Base-by-base conservation (phyloP, 2,113 vertebrate genomes). In the Limanda limanda region DNA sequence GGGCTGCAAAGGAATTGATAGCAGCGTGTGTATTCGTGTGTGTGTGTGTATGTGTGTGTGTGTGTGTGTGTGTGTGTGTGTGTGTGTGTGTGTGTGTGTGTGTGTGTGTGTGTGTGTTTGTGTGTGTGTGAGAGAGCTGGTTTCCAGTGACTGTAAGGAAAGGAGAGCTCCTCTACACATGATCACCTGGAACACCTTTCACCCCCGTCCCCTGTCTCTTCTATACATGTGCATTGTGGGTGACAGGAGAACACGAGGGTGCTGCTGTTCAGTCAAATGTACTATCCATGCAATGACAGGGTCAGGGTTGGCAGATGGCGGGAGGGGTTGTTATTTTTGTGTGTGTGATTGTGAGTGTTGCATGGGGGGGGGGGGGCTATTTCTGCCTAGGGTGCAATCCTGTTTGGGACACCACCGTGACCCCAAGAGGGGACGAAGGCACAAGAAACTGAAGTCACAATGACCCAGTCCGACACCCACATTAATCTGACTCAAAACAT, bases 131-230 rank as follows among this genome's bases (percentile, higher is more conserved):
- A 78, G 70, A 37, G 74, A 74, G 79, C 78, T 48, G 89, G 89
- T 92, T 89, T 93, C 86, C 81, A 76, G 81, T 92, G 86, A 83
- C 91, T 68, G 37, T 86, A 86, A 89, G 78, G 62, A 85, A 82
- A 90, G 86, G 61, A 86, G 88, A 81, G 76, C 81, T 88, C 63
- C 57, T 42, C 71, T 74, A 74, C 80, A 88, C 84, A 83, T 79
- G 81, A 86, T 93, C 88, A 89, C 90, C 92, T 92, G 89, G 89
- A 88, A 89, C 91, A 90, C 89, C 81, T 87, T 90, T 86, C 85
- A 88, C 84, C 73, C 65, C 42, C 71, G 64, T 31, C 74, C 58
- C 63, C 71, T 52, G 64, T 76, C 65, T 80, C 76, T 27, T 76
- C 76, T 78, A 56, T 78, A 56, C 90, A 85, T 71, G 25, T 85